Evolutionary conservation across 2,113 vertebrate genomes (phyloP).

Genomic region (Eurypyga helias): DNA sequence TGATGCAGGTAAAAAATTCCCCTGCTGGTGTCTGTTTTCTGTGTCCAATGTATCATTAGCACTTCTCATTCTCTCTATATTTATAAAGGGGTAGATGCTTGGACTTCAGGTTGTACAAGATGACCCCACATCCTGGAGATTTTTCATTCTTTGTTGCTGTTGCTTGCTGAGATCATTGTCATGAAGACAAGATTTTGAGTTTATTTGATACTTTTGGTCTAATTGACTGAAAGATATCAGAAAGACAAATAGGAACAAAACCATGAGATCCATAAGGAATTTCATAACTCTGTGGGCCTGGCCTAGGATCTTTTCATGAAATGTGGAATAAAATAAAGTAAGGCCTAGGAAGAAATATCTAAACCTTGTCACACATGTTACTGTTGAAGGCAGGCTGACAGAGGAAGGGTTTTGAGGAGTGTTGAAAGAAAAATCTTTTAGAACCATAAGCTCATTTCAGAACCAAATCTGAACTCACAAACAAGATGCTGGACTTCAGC

Average conservation of each 20-base stretch:
- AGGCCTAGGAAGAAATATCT: neutral
- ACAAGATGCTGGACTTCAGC: neutral
- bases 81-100: constrained; percentile 16
- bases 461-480: neutral
- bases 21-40: constrained; percentile 45
- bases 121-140: neutral
- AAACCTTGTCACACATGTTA: neutral
- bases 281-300: neutral
- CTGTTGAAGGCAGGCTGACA: neutral
- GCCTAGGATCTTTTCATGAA: neutral
- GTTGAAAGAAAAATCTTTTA: neutral
- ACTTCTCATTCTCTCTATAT: neutral
- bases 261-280: neutral
- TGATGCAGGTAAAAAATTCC: constrained; percentile 22
- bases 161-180: neutral
- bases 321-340: neutral
- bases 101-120: neutral
- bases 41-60: constrained; percentile 10
- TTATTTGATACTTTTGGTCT: neutral
- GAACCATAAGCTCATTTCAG: neutral
- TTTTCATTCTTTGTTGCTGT: neutral
- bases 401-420: neutral
- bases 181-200: neutral
- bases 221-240: neutral
- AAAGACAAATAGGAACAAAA: neutral